Base-by-base conservation (phyloP, 2,113 vertebrate species). In the Struthio camelus region DNA sequence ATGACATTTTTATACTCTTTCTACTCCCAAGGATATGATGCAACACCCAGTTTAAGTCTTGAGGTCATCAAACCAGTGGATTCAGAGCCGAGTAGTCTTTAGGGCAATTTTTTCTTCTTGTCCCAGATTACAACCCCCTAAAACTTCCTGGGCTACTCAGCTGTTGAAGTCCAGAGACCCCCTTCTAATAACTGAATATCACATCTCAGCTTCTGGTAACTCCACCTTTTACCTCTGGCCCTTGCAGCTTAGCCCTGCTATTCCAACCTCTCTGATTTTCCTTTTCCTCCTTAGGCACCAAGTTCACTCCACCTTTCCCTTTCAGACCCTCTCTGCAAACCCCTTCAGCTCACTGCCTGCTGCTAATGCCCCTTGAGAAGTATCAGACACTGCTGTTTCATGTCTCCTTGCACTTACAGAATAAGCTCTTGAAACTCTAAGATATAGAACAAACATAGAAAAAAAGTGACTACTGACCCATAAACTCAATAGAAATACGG, bases 241-340 rank as follows among this genome's bases (percentile, higher is more conserved):
- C 18, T 65, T 76, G 19, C 8, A 65, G 19, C 7, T 14, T 5
- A 80, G 30, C 50, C 18, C 3, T 27, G 15, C 25, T 64, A 10
- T 82, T 93, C 77, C 27, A 65, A 67, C 17, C 1, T 17, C 51
- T 11, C 80, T 76, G 32, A 4, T 12, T 17, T 5, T 23, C 48
- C 23, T 62, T 38, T 17, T 2, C 13, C 1, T 4, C 12, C 1
- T 24, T n/a, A 44, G 2, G 1, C 46, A 67, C 7, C 17, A 59
- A 12, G 4, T 32, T 84, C 32, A 17, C 5, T 79, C 11, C 10
- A 13, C 20, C 23, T 67, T 44, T 4, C 20, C 2, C 27, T 80
- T 75, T 32, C 16, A 64, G 17, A 59, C 32, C 8, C 46, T 40
- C 13, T 84, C 62, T 66, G 36, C 22, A 81, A 17, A 4, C 2